Base-by-base conservation (phyloP, 2,797 vertebrate genomes). In the Streptopelia turtur region DNA sequence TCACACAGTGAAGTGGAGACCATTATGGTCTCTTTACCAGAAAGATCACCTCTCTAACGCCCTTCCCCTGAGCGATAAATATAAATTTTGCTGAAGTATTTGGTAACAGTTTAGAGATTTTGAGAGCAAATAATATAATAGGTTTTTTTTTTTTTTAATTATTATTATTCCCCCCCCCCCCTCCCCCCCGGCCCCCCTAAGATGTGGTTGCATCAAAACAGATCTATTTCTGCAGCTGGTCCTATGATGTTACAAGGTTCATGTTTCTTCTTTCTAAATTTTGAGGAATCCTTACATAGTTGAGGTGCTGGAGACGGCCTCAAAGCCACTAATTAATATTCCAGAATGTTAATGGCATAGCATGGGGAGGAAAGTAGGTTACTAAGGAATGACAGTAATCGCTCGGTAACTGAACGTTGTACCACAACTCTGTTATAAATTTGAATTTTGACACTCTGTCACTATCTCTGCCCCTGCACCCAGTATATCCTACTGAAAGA, bases 261-360 rank as follows among this genome's bases (percentile, higher is more conserved):
- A 6, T 81, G 13, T 83, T 93, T 90, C 45, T 93, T 90, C 85
- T 41, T 53, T 80, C 53, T 21, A 78, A 57, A 84, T 91, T 65
- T 81, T 95, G 83, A 86, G 80, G 79, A 94, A 94, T 91, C 70
- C 31, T 91, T 69, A 63, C 90, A 96, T 93, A 95, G 79, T 45
- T 95, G 89, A 74, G 91, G 82, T 81, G 50, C 17, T 81, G 15
- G 15, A 90, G 61, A 71, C 52, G 76, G 90, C 94, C 88, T 90
- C 94, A 95, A 95, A 91, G 22, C 60, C 80, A 84, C 88, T 93
- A 84, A 91, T 95, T 95, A 88, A 81, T 96, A 95, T 94, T 91
- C 83, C 35, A 91, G 80, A 95, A 91, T 43, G 76, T 55, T 86
- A 90, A 86, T 3, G 6, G 55, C 80, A 66, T 30, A 35, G 41